Evolutionary conservation across 2,113 vertebrate genomes (phyloP), one percentile per base, ranked within the genome.

Genomic region (Stercorarius parasiticus): DNA sequence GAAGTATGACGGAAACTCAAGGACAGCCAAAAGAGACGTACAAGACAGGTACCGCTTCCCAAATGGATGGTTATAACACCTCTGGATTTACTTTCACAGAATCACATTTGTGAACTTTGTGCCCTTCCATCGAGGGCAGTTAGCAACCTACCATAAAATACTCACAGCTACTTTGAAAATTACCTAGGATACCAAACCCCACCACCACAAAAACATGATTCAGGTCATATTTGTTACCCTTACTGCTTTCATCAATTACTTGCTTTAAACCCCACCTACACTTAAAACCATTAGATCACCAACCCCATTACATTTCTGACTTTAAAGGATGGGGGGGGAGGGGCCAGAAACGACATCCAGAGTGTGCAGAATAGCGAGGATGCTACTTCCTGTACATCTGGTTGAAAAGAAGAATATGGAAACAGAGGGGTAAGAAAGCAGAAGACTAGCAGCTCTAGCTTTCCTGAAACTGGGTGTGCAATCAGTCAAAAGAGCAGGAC

Each of bases 311-410:
- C 15, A 43, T 8, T 40, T 64, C 23, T 56, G 50, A 40, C 16
- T 67, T 78, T 26, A 58, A 82, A 43, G 9, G 0, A 3, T 2
- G 2, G 4, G 43, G 18, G 2, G 22, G 29, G 8, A 30, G 23
- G 38, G 17, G 14, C 10, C 10, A 17, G 20, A 5, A 45, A 30
- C 8, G 18, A 71, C 7, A 67, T 29, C 19, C 9, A 3, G 42
- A 76, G 66, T 2, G 38, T 20, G 26, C 32, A 67, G 55, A 93
- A 30, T 4, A 79, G 47, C 8, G 6, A 36, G 36, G 32, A 88
- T 17, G 15, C n/a, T 58, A 50, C 69, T 78, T 87, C 42, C 43
- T 58, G 61, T 29, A 56, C 25, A 71, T 9, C 38, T n/a, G 34
- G 30, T 15, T 45, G 45, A 67, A 89, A 92, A 81, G n/a, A 73